Base-by-base conservation (phyloP, 2,888 invertebrate genomes). In the Anthoptus insignis region DNA sequence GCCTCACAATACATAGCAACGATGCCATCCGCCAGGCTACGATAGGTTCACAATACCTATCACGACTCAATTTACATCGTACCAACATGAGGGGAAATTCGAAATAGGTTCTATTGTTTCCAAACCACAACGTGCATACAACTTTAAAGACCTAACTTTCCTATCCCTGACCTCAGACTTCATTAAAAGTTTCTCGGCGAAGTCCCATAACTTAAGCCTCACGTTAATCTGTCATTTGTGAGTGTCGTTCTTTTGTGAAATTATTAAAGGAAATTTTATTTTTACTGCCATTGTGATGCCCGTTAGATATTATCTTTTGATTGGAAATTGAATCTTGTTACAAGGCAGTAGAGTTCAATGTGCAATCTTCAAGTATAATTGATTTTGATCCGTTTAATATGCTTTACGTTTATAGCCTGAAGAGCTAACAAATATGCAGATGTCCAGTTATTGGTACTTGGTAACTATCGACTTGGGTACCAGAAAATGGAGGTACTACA, bases 181-280 rank as follows among this genome's bases (percentile, higher is more conserved):
- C 56, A 39, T 56, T 56, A 56, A 56, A 56, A 56, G 37, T 56
- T 56, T 9, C 39, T 6, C 11, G 9, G 27, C 14, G 39, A 24
- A 56, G 24, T 56, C 42, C 19, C 27, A 1, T 24, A 49, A 49
- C 49, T 24, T 24, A 49, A 49, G n/a, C 14, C 49, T 7, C 22
- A 22, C 14, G 24, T 49, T 49, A 49, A 49, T 49, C 72, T 66
- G 65, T 71, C 65, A 67, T 58, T 59, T 59, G 61, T 70, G 59
- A 73, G 63, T 67, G 42, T 42, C 42, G 39, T 16, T 39, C 19
- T 42, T 42, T 42, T 42, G 42, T 42, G 19, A 42, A 42, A 42
- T 42, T 42, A 19, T 19, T 42, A 42, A 39, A 39, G 16, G 39
- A 16, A 42, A 42, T 42, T 19, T 37, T 42, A 42, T 42, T 42